Conservation (phyloP, 2,113 vertebrate genomes). For the Rostratula benghalensis region DNA sequence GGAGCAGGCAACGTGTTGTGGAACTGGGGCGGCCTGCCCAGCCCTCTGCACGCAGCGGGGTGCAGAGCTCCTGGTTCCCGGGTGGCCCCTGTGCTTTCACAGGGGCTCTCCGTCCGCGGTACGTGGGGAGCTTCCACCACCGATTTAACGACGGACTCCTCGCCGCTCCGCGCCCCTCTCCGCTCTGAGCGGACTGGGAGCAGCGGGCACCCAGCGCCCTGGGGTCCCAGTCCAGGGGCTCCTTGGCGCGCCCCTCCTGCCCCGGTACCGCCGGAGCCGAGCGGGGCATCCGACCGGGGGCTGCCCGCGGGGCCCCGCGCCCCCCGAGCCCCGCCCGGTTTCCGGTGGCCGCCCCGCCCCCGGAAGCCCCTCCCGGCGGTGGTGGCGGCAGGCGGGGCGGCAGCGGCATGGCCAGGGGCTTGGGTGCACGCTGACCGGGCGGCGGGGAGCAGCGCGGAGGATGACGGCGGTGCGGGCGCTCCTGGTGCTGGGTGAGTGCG, state of each 20-base stretch:
- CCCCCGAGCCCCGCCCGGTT: background rate
- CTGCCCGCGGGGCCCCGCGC: background rate
- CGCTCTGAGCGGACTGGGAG: background rate
- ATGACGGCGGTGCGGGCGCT: constrained; percentile 46
- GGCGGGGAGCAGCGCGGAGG: background rate
- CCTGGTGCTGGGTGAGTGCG: constrained; percentile 46
- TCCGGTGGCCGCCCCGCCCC: constrained; percentile 19
- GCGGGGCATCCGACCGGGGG: no score
- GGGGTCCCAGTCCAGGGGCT: background rate
- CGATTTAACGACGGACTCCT: background rate
- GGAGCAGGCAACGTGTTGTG: accelerated
- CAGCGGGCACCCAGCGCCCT: accelerated
- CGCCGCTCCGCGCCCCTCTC: background rate
- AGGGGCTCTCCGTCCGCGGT: no score
- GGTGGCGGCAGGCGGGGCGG: background rate
- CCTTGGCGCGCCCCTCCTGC: background rate
- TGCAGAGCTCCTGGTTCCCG: background rate
- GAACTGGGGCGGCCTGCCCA: accelerated
- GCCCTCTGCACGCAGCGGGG: background rate
- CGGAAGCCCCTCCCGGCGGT: constrained; percentile 37
- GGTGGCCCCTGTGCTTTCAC: background rate
- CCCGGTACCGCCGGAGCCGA: background rate
- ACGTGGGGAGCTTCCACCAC: background rate
- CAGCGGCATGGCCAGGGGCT: constrained; percentile 17
- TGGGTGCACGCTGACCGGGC: background rate